Percentiles rank a stretch among this genome's conserved stretches.
These are phyloP conservation scores for Siniperca undulata DNA, from an alignment of 2,797 vertebrate genomes.

Conservation along the genomic window DNA sequence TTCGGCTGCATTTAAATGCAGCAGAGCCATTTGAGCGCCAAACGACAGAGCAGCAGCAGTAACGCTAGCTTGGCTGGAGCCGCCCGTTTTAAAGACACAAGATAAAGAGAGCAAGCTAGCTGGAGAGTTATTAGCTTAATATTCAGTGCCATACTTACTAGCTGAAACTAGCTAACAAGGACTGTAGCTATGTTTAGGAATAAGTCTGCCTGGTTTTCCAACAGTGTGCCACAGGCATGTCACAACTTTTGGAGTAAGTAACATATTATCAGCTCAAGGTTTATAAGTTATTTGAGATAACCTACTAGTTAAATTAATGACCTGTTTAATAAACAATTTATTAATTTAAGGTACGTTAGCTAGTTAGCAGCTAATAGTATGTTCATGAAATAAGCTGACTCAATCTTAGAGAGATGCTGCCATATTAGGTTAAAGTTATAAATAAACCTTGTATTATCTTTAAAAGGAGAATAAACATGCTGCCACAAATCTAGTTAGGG, in stretches of 20 bases:
- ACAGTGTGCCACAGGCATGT: conserved; percentile 82
- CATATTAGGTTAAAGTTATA: background rate
- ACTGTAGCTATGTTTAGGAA: conserved; percentile 87
- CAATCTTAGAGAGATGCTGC: background rate
- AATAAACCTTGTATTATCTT: background rate
- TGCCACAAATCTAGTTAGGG: background rate
- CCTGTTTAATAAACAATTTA: background rate
- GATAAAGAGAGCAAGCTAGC: background rate
- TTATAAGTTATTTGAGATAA: background rate
- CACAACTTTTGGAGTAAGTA: conserved; percentile 90
- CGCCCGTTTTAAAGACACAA: background rate
- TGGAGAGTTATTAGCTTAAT: rapidly evolving
- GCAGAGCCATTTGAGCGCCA: conserved; percentile 20
- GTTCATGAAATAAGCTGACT: background rate
- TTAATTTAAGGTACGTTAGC: background rate
- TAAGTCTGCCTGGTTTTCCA: conserved; percentile 91
- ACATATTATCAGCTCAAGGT: background rate
- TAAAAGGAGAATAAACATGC: background rate
- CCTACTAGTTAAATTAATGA: background rate
- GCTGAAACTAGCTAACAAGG: background rate
- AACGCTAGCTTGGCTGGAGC: background rate
- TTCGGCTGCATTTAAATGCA: conserved; percentile 38
- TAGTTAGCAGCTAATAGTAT: background rate
- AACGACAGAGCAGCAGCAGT: background rate
- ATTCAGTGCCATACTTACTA: no score